Conservation (phyloP, 2,888 invertebrate species). For the Dendrolimus pini region DNA sequence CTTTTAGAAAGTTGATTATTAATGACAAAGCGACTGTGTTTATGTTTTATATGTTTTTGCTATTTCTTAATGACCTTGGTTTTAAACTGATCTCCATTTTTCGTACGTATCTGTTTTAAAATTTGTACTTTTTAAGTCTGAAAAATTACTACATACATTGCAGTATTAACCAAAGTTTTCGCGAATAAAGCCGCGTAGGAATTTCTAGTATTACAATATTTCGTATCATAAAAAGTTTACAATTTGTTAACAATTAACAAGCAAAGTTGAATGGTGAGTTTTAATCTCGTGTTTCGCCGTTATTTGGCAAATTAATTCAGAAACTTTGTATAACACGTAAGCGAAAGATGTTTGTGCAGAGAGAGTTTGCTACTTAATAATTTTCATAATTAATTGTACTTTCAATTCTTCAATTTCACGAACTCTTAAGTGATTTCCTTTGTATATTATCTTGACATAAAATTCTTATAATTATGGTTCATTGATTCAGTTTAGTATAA, state of each 20-base stretch:
- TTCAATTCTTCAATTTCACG: slow-evolving; percentile 19
- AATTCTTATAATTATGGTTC: neutral
- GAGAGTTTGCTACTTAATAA: slow-evolving; percentile 49
- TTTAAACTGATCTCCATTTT: no score
- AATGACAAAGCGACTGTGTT: no score
- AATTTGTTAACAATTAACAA: slow-evolving; percentile 66
- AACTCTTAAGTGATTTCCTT: slow-evolving; percentile 18
- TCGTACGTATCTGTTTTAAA: no score
- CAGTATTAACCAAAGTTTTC: no score
- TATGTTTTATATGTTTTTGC: no score
- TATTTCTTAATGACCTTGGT: no score
- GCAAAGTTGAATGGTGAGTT: slow-evolving; percentile 60
- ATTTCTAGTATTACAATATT: no score
- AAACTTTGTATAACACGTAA: slow-evolving; percentile 64
- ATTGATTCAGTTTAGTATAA: no score
- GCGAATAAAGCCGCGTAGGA: no score
- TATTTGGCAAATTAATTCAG: slow-evolving; percentile 70
- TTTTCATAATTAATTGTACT: slow-evolving; percentile 22
- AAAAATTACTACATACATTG: no score
- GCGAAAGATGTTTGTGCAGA: slow-evolving; percentile 58
- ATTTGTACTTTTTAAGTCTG: no score
- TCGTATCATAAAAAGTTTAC: slow-evolving; percentile 23
- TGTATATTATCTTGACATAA: neutral
- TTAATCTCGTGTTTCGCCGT: slow-evolving; percentile 65
- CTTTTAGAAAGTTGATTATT: no score